Evolutionary conservation across 2,113 vertebrate genomes (phyloP).

Genomic region (Elgaria multicarinata): DNA sequence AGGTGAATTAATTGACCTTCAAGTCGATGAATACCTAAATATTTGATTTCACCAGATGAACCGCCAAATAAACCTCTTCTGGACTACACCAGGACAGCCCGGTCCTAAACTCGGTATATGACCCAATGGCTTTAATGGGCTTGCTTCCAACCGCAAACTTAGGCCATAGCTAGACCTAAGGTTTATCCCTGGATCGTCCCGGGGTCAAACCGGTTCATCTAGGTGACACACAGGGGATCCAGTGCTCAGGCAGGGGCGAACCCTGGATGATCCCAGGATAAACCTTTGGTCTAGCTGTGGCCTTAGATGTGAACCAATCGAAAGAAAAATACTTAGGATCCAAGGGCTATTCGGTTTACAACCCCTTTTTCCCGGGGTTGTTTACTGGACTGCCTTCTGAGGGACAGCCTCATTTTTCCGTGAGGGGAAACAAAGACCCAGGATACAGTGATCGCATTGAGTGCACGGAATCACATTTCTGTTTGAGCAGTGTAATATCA

Average conservation of each 20-base stretch:
- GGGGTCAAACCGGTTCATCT: too few species aligned
- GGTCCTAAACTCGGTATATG: not conserved
- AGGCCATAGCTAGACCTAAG: too few species aligned
- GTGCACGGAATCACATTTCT: not conserved
- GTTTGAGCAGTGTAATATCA: too few species aligned
- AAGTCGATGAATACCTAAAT: not conserved
- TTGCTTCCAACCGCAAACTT: not conserved
- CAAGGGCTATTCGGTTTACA: not conserved
- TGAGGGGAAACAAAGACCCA: not conserved
- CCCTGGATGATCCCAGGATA: too few species aligned
- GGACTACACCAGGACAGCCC: not conserved
- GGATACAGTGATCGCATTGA: not conserved
- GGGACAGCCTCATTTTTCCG: not conserved
- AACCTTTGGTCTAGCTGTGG: too few species aligned
- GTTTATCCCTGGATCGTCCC: too few species aligned
- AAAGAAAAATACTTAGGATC: not conserved
- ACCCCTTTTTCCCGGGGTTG: not conserved
- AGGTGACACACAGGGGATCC: too few species aligned
- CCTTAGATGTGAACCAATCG: not conserved
- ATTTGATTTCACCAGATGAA: not conserved
- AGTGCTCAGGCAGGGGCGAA: too few species aligned
- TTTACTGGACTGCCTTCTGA: not conserved
- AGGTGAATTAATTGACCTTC: not conserved
- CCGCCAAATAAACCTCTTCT: not conserved
- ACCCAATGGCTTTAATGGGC: not conserved